Conservation (phyloP, 1,140 invertebrate species). For the Grapholita molesta region DNA sequence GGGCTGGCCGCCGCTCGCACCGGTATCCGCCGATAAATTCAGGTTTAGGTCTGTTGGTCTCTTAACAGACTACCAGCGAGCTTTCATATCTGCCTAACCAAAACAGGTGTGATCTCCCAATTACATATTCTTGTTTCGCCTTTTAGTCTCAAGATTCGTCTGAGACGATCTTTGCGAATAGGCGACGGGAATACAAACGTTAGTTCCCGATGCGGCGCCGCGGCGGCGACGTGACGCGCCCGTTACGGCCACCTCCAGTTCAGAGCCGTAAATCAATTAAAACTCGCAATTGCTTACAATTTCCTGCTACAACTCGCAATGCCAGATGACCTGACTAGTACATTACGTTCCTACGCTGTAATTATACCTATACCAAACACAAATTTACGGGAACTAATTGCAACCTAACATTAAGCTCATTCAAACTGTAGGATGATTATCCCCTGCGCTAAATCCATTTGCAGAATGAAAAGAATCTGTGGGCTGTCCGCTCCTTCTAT, state of each 20-base stretch:
- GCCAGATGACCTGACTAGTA: constrained; percentile 22
- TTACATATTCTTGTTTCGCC: neutral
- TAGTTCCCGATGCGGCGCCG: constrained; percentile 8
- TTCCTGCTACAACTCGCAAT: constrained; percentile 1
- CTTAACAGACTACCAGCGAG: neutral
- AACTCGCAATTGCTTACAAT: constrained; percentile 42
- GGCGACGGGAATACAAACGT: neutral
- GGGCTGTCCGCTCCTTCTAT: constrained; percentile 35
- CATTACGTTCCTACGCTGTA: constrained; percentile 10
- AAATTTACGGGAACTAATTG: constrained; percentile 26
- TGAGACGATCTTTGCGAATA: neutral
- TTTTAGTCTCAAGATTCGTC: neutral
- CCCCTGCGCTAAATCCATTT: constrained; percentile 35
- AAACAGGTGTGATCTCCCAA: constrained; percentile 22
- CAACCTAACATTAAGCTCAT: constrained; percentile 20
- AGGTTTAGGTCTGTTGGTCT: constrained; percentile 29
- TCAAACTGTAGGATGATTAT: constrained; percentile 28
- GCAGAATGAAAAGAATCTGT: constrained; percentile 32
- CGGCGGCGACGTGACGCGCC: constrained; percentile 18
- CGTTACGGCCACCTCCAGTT: constrained; percentile 25
- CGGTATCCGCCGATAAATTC: constrained; percentile 34
- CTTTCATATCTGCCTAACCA: neutral
- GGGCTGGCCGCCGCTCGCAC: constrained; percentile 16
- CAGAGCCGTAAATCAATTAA: constrained; percentile 56
- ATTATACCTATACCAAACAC: constrained; percentile 9